Conservation (phyloP, 2,113 vertebrate species). For the Ammospiza caudacuta region DNA sequence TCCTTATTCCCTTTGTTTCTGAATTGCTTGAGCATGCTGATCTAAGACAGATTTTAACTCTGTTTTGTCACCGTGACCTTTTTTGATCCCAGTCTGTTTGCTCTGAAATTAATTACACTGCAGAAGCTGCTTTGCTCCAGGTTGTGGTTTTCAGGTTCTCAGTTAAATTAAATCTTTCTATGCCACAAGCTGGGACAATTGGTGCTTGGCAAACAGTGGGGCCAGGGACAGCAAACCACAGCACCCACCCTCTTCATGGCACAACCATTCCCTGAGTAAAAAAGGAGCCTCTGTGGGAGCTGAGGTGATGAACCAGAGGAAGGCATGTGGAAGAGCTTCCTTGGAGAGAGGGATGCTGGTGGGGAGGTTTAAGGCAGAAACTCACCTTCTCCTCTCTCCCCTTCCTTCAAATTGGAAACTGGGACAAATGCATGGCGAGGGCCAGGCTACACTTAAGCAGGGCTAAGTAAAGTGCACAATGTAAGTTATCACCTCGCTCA, state of each 20-base stretch:
- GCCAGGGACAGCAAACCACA: background rate
- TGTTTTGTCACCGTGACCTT: slow-evolving; percentile 29
- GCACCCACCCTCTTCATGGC: background rate
- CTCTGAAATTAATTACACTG: slow-evolving; percentile 21
- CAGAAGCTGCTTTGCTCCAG: slow-evolving; percentile 29
- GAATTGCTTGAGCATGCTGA: slow-evolving; percentile 34
- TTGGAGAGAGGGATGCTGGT: background rate
- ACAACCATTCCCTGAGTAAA: background rate
- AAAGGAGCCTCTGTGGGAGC: background rate
- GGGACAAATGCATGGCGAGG: background rate
- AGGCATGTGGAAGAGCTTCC: background rate
- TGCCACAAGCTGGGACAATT: background rate
- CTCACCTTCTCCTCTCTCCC: background rate
- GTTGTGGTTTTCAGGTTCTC: slow-evolving; percentile 24
- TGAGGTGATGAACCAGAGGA: background rate
- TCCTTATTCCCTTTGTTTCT: slow-evolving; percentile 52
- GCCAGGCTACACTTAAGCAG: background rate
- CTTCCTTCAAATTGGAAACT: background rate
- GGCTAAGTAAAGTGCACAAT: fast-evolving
- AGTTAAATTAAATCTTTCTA: background rate
- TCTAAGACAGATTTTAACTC: slow-evolving; percentile 44
- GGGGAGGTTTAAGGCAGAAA: background rate
- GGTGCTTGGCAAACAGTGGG: background rate
- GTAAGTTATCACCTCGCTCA: background rate
- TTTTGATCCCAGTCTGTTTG: slow-evolving; percentile 32